Conservation (phyloP, 1,140 invertebrate species). For the Microplitis mediator region DNA sequence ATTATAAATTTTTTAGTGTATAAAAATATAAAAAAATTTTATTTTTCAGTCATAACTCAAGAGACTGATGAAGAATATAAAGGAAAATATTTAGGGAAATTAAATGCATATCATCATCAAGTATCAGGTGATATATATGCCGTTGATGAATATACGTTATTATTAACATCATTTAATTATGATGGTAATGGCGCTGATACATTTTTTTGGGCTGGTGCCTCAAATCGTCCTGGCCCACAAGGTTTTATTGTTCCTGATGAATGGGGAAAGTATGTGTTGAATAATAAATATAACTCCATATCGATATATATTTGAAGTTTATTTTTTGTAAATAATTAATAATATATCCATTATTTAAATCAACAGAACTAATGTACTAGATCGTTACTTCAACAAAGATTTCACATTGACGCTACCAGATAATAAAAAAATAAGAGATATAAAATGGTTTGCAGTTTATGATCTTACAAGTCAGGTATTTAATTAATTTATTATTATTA, state of each 20-base stretch:
- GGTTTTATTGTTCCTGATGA: conserved; percentile 91
- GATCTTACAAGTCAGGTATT: conserved; percentile 79
- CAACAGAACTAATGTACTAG: conserved; percentile 82
- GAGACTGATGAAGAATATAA: conserved; percentile 74
- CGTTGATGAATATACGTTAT: conserved; percentile 83
- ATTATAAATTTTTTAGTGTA: too few species aligned
- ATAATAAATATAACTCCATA: background rate
- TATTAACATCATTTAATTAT: conserved; percentile 85
- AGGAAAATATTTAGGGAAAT: conserved; percentile 82
- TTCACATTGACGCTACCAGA: conserved; percentile 84
- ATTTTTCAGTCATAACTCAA: conserved; percentile 34
- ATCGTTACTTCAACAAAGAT: conserved; percentile 85
- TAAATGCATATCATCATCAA: conserved; percentile 91
- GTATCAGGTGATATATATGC: conserved; percentile 89
- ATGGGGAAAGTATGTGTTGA: conserved; percentile 75
- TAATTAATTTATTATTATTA: conserved; percentile 3
- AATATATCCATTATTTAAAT: background rate
- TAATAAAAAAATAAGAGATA: conserved; percentile 83
- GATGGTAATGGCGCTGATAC: conserved; percentile 90
- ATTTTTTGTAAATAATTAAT: background rate
- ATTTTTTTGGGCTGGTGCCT: conserved; percentile 91
- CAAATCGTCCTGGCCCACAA: conserved; percentile 83
- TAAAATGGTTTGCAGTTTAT: conserved; percentile 91
- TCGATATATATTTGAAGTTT: background rate
- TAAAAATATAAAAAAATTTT: background rate